Percentiles rank a stretch among this genome's conserved stretches.
phyloP scores from a whole-genome alignment of 2,797 vertebrate genomes.

The Emydoidea blandingii region DNA sequence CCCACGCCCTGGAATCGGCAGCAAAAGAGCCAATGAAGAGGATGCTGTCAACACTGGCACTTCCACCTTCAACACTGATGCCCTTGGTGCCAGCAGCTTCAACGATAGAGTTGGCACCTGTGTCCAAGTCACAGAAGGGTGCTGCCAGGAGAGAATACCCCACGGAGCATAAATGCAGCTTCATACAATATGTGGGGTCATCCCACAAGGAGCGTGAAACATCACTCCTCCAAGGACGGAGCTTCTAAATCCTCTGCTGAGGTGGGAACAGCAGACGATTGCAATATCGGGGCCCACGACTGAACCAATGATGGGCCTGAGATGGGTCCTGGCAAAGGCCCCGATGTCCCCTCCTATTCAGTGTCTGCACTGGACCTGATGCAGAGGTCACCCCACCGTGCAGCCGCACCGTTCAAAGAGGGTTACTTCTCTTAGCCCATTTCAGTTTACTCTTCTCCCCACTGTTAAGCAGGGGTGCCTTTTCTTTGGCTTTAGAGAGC shows the following conservation, averaged over 20 bases:
- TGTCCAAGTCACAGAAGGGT: background rate
- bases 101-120: background rate
- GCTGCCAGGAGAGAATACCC: background rate
- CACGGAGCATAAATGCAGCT: no score
- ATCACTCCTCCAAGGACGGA: background rate
- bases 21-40: background rate
- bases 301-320: background rate
- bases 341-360: background rate
- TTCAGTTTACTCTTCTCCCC: background rate
- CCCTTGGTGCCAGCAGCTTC: background rate
- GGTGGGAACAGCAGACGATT: background rate
- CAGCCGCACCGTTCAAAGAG: background rate
- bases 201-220: background rate
- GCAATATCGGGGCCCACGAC: background rate
- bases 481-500: background rate
- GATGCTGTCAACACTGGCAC: background rate
- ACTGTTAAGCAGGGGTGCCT: background rate
- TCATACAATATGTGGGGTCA: no score
- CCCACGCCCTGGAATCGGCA: background rate
- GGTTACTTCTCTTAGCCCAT: background rate
- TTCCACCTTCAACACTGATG: background rate
- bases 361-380: background rate
- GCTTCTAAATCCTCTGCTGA: background rate
- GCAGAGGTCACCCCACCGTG: background rate
- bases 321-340: background rate